These are phyloP conservation scores for Anniella stebbinsi DNA, from an alignment of 2,797 vertebrate species.

Conservation along the genomic window DNA sequence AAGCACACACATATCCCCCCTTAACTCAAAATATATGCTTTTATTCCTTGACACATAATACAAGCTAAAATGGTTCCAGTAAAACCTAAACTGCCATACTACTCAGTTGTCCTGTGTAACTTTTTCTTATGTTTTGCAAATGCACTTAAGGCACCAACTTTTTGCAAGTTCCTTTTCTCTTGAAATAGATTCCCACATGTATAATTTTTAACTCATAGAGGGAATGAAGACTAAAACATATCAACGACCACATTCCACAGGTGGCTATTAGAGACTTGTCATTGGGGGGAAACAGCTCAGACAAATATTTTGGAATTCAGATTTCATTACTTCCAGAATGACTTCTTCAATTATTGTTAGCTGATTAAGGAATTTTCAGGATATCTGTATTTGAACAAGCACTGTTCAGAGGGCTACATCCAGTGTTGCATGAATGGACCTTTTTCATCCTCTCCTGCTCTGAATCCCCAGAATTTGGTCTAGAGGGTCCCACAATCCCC, in stretches of 20 bases:
- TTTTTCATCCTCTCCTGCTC: not conserved
- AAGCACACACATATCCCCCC: not conserved
- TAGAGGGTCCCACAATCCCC: not conserved
- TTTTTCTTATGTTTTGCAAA: not conserved
- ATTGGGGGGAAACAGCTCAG: not conserved
- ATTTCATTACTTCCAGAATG: not conserved
- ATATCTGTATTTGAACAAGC: not conserved
- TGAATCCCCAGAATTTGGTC: not conserved
- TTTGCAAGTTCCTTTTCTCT: not conserved
- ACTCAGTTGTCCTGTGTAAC: not conserved
- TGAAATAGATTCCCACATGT: not conserved
- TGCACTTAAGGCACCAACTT: not conserved
- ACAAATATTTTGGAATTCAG: not conserved
- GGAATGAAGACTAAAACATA: not conserved
- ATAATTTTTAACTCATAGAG: not conserved
- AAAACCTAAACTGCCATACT: not conserved
- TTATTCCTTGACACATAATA: not conserved
- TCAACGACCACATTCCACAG: not conserved
- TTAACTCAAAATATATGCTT: not conserved
- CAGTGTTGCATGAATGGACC: not conserved
- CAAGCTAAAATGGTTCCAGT: not conserved
- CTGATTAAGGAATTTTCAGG: not conserved
- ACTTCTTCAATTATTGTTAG: not conserved
- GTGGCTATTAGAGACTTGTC: not conserved
- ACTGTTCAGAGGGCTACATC: not conserved